Percentiles rank a stretch among this genome's conserved stretches.
These are phyloP conservation scores for Carassius auratus DNA, from an alignment of 2,113 vertebrate genomes.

Conservation along the genomic window DNA sequence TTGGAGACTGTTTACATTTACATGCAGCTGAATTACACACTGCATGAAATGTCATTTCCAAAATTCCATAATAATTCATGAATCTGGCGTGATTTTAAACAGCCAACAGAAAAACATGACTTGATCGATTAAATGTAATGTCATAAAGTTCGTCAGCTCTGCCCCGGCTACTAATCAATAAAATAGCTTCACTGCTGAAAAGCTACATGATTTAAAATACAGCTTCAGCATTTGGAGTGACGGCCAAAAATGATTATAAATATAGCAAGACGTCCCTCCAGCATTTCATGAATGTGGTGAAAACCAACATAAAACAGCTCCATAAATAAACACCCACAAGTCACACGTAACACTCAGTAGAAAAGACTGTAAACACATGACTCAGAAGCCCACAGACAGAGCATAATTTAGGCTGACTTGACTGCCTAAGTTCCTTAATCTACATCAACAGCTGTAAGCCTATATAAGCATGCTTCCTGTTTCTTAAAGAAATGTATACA, in stretches of 20 bases:
- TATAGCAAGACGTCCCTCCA: background rate
- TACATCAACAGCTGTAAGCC: constrained; percentile 15
- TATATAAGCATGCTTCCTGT: background rate
- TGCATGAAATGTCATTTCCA: too few species aligned
- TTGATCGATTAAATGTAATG: background rate
- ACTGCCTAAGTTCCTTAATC: constrained; percentile 7
- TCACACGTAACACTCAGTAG: background rate
- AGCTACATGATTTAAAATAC: constrained; percentile 1
- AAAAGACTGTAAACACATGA: constrained; percentile 22
- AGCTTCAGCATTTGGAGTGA: constrained; percentile 3
- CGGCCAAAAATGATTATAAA: background rate
- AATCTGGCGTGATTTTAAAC: background rate
- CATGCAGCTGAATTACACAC: too few species aligned
- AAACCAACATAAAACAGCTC: constrained; percentile 13
- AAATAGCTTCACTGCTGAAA: constrained; percentile 1
- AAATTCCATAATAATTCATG: too few species aligned
- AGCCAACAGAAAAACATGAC: background rate
- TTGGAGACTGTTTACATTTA: too few species aligned
- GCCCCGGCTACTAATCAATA: background rate
- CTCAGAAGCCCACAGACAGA: background rate
- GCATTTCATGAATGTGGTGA: background rate
- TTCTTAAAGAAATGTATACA: background rate
- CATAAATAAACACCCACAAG: constrained; percentile 23
- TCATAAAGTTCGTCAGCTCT: background rate
- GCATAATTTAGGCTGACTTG: constrained; percentile 2